Base-by-base conservation (phyloP, 2,113 vertebrate genomes). In the Ctenomys sociabilis region DNA sequence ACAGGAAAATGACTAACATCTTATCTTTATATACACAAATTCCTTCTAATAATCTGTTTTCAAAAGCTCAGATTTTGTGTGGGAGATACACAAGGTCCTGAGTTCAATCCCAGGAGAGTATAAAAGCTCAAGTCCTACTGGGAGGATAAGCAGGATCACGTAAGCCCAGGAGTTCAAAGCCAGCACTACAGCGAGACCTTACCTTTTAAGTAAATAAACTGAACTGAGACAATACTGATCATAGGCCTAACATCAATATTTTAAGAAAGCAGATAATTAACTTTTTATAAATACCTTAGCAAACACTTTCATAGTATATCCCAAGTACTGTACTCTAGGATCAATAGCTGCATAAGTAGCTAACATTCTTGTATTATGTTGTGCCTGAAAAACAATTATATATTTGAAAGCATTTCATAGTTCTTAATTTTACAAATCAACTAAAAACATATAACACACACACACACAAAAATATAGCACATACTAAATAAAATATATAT, bases 221-320 rank as follows among this genome's bases (percentile, higher is more conserved):
- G 93, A 95, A 88, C 3, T 82, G 17, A 94, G 28, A 93, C 59
- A 92, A 72, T 52, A 49, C 70, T 90, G 95, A 94, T 85, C 63
- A 94, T 7, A 87, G 94, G 73, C 94, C 6, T 95, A 40, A 78
- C 45, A 96, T 63, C 37, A 66, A 11, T 83, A 92, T 80, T 94
- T 88, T 16, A 96, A 95, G 35, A 95, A 96, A 93, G 64, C 0
- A 96, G 54, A 93, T 75, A 13, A 85, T 86, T 93, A 83, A 91
- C 1, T 8, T 97, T 57, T 80, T 88, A 95, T 91, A 57, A 97
- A 97, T 99, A 99, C 99, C 99, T 99, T 99, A 85, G 99, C 99
- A 98, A 99, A 99, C 88, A 99, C 99, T 98, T 99, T 99, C 99
- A 99, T 99, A 3, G 99, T 99, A 96, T 99, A 99, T 90, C 99